phyloP scores from a whole-genome alignment of 2,888 invertebrate genomes.

The Gastrophysa polygoni region DNA sequence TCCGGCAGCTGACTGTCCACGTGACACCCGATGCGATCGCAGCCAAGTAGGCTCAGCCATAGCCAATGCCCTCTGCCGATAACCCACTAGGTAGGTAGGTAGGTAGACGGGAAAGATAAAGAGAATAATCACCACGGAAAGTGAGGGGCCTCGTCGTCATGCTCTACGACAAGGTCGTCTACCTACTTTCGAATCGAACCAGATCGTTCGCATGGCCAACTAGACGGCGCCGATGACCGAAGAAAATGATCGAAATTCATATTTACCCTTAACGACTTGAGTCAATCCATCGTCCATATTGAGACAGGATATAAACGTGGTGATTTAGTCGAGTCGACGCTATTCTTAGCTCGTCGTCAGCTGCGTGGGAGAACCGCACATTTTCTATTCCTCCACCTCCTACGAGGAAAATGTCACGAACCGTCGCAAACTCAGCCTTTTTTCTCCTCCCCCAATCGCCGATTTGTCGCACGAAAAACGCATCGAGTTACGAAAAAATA shows the following conservation, averaged over 20 bases:
- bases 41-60: too few species aligned
- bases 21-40: background rate
- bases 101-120: background rate
- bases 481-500: too few species aligned
- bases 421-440: too few species aligned
- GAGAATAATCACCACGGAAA: background rate
- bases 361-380: conserved; percentile 37
- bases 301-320: conserved; percentile 18
- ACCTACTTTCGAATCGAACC: background rate
- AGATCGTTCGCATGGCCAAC: background rate
- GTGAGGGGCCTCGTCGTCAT: background rate
- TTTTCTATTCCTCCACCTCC: background rate
- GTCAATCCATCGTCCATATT: conserved; percentile 45
- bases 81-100: background rate
- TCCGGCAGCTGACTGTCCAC: background rate
- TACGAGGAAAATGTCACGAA: background rate
- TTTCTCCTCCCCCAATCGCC: too few species aligned
- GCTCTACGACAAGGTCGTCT: background rate
- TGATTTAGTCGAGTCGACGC: conserved; percentile 21
- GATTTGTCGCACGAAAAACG: too few species aligned
- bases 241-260: conserved; percentile 13
- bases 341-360: conserved; percentile 55
- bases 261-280: conserved; percentile 43
- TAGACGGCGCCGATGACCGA: too few species aligned
- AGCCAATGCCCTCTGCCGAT: background rate